Evolutionary conservation across 2,888 invertebrate genomes (phyloP).

Genomic region (Aquatica leii): DNA sequence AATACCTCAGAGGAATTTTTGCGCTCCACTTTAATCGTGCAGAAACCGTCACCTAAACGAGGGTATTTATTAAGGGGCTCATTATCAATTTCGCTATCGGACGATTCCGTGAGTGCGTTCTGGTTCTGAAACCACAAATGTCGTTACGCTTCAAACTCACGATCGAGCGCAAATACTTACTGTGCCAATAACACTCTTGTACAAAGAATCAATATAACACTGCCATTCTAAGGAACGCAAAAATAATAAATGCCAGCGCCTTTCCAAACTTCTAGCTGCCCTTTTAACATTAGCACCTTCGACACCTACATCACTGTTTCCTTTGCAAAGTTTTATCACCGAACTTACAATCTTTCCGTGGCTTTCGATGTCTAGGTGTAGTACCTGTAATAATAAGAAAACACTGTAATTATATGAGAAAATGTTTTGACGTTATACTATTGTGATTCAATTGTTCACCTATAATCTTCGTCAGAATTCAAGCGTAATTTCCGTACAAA

Average conservation of each 20-base stretch:
- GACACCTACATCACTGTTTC: constrained; percentile 56
- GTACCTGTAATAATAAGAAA: constrained; percentile 71
- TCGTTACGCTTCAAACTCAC: neutral
- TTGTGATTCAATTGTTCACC: neutral
- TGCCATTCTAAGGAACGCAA: constrained; percentile 91
- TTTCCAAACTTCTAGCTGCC: constrained; percentile 77
- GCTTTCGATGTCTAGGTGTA: constrained; percentile 92
- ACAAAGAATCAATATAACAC: constrained; percentile 85
- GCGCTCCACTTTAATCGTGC: neutral
- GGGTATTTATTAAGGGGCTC: constrained; percentile 80
- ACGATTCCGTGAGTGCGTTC: constrained; percentile 58
- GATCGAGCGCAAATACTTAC: constrained; percentile 18
- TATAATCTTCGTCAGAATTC: constrained; percentile 10
- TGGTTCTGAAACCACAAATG: constrained; percentile 63
- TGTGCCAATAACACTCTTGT: constrained; percentile 71
- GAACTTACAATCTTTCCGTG: constrained; percentile 85
- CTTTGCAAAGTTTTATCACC: constrained; percentile 78
- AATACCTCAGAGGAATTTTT: constrained; percentile 16
- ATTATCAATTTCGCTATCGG: constrained; percentile 75
- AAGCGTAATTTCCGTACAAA: constrained; percentile 16
- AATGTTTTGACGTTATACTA: neutral
- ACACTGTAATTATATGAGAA: neutral
- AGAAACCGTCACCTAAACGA: constrained; percentile 61
- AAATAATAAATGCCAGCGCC: constrained; percentile 90
- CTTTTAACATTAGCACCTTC: constrained; percentile 60